Percentiles rank a stretch among this genome's conserved stretches.
These are phyloP conservation scores for Notarius quadriscutis DNA, from an alignment of 2,113 vertebrate genomes.

Conservation along the genomic window DNA sequence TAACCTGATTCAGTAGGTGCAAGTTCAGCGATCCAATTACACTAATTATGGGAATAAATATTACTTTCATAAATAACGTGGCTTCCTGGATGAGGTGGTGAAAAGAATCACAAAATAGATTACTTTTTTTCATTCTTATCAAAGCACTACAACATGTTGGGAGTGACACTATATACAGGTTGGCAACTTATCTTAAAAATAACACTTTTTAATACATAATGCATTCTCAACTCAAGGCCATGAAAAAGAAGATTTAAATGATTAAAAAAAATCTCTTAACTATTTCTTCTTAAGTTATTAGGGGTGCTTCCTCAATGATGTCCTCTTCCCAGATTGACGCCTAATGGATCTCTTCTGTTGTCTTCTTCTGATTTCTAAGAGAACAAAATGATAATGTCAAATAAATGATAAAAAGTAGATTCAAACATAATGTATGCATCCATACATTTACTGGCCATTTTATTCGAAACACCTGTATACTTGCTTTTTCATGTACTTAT, in stretches of 20 bases:
- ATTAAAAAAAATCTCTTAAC: conserved; percentile 34
- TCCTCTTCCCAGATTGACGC: conserved; percentile 47
- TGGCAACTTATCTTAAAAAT: conserved; percentile 34
- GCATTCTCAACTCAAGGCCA: conserved; percentile 52
- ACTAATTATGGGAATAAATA: conserved; percentile 21
- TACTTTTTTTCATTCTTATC: background rate
- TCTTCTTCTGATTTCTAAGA: conserved; percentile 71
- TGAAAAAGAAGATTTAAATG: conserved; percentile 70
- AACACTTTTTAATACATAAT: conserved; percentile 33
- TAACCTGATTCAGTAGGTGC: conserved; percentile 12
- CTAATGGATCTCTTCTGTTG: conserved; percentile 72
- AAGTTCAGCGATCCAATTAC: conserved; percentile 15
- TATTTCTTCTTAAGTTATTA: conserved; percentile 61
- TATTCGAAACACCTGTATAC: background rate
- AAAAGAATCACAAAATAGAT: conserved; percentile 4
- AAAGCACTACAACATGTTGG: conserved; percentile 11
- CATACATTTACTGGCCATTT: background rate
- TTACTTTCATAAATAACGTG: conserved; percentile 26
- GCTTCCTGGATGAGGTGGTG: background rate
- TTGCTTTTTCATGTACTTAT: background rate
- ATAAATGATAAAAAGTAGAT: background rate
- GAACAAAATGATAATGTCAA: background rate
- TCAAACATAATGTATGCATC: background rate
- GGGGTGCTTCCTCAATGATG: conserved; percentile 57
- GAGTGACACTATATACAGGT: conserved; percentile 40